Conservation (phyloP, 2,888 invertebrate genomes). For the Mylabris sibirica region DNA sequence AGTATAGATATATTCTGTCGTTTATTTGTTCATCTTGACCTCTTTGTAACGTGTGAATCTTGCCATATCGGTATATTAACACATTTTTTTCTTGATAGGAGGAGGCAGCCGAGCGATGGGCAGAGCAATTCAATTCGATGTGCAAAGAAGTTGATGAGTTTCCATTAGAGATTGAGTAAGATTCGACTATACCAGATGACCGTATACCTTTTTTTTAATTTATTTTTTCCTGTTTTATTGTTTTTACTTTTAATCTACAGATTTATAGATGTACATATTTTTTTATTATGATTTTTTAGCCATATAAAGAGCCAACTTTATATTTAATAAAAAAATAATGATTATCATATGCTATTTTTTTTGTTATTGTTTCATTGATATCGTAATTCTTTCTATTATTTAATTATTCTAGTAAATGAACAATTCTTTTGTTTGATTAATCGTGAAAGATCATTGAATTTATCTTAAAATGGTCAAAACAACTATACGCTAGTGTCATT, state of each 20-base stretch:
- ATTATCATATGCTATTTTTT: neutral
- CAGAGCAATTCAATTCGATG: slow-evolving; percentile 67
- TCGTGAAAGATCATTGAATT: neutral
- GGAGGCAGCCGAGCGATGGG: slow-evolving; percentile 65
- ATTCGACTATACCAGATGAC: slow-evolving; percentile 10
- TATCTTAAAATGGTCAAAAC: neutral
- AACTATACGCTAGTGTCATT: neutral
- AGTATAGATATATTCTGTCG: too few species aligned
- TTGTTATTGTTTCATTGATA: neutral
- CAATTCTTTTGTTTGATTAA: slow-evolving; percentile 2
- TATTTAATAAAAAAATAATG: neutral
- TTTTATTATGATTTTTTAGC: too few species aligned
- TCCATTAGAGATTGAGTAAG: slow-evolving; percentile 60
- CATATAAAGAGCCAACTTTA: neutral
- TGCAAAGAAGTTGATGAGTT: slow-evolving; percentile 67
- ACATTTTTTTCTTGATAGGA: slow-evolving; percentile 53
- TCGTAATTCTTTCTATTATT: neutral
- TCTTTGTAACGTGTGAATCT: too few species aligned
- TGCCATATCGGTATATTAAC: too few species aligned
- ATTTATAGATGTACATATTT: too few species aligned
- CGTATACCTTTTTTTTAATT: neutral
- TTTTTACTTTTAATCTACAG: slow-evolving; percentile 9
- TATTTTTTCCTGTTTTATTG: neutral
- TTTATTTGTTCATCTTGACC: too few species aligned
- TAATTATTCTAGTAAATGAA: neutral